Conservation (phyloP, 2,113 vertebrate species). For the Strix aluco region DNA sequence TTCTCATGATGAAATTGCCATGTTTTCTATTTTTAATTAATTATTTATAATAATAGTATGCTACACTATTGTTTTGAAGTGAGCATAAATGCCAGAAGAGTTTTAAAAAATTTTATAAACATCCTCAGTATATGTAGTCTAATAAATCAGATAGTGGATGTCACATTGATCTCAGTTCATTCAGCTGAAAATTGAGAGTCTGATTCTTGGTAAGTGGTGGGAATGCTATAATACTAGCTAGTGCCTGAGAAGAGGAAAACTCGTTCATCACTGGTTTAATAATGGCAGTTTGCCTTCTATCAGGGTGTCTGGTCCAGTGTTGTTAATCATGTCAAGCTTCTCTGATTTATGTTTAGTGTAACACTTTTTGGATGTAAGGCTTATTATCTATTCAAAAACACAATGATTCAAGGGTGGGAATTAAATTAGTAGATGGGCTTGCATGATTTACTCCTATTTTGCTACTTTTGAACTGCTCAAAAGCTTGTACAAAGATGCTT, state of each 20-base stretch:
- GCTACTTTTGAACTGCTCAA: neutral
- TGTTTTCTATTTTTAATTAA: neutral
- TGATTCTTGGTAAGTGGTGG: constrained; percentile 14
- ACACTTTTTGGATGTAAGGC: neutral
- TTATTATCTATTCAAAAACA: neutral
- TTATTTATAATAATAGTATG: neutral
- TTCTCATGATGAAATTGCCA: constrained; percentile 20
- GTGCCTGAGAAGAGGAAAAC: neutral
- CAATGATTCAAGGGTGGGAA: neutral
- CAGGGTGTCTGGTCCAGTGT: neutral
- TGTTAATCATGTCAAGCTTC: neutral
- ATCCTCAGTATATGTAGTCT: neutral
- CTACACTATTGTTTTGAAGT: neutral
- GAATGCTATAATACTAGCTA: neutral
- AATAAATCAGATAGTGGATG: neutral
- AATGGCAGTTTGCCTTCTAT: constrained; percentile 3
- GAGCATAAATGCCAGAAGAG: neutral
- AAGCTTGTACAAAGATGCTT: neutral
- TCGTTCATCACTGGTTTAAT: constrained; percentile 28
- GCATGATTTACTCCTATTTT: neutral
- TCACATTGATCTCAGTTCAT: neutral
- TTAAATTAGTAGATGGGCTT: neutral
- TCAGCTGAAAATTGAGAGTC: neutral
- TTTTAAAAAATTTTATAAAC: neutral
- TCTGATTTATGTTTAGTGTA: neutral